phyloP scores from a whole-genome alignment of 1,140 invertebrate genomes.

The Octopus sinensis region DNA sequence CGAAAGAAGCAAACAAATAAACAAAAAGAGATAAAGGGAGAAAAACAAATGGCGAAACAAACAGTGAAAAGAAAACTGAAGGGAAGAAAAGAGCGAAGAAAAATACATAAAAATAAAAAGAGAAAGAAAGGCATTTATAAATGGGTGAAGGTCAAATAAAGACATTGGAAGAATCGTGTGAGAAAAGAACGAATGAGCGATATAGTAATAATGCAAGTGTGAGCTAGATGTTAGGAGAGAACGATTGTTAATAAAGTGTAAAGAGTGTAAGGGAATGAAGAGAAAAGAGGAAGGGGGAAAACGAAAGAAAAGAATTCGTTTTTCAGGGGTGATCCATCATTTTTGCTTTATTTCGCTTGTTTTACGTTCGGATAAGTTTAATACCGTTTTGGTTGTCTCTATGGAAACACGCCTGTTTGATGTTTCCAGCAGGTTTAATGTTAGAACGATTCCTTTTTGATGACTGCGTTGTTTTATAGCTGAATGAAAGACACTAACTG shows the following conservation, averaged over 20 bases:
- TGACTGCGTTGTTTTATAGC: not conserved
- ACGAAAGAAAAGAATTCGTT: conserved; percentile 4
- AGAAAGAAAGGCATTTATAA: not conserved
- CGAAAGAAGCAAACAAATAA: conserved; percentile 21
- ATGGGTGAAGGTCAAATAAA: no score
- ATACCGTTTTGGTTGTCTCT: not conserved
- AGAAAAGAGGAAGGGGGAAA: not conserved
- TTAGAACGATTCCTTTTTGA: not conserved
- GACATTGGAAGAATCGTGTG: not conserved
- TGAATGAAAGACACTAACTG: no score
- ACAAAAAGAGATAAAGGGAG: not conserved
- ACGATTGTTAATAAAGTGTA: not conserved
- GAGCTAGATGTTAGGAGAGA: not conserved
- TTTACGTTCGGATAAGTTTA: not conserved
- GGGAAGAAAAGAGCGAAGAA: not conserved
- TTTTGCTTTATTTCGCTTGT: not conserved
- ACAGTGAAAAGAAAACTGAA: not conserved
- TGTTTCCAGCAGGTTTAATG: conserved; percentile 3
- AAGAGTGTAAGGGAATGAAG: not conserved
- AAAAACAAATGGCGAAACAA: conserved; percentile 3
- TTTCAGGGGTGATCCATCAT: not conserved
- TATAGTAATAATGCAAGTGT: not conserved
- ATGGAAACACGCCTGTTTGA: conserved; percentile 14
- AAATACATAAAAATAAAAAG: not conserved
- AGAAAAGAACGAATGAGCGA: not conserved